Base-by-base conservation (phyloP, 2,888 invertebrate species). In the Barypeithes pellucidus region DNA sequence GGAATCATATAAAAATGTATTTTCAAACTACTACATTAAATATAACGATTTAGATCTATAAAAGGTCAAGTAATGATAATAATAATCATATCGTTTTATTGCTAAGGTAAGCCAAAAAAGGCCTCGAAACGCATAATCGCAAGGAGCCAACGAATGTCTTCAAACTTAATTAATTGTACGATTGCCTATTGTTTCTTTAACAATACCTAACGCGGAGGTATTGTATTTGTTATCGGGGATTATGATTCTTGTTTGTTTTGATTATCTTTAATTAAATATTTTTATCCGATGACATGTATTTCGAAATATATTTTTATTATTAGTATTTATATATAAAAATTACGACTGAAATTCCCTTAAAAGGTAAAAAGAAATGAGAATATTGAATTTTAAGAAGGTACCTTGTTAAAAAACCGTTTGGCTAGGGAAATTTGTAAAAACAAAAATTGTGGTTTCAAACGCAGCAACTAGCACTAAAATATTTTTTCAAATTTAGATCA, bases 161-260 rank as follows among this genome's bases (percentile, higher is more conserved):
- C 33, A 57, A 57, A 57, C 7, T n/a, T 39, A 43, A 16, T 33
- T 57, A 33, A 57, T 57, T 57, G 33, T 12, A 33, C 14, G 33
- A 57, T 57, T 33, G 22, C 54, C 54, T 33, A 57, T 57, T 57
- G 54, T 57, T 36, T 9, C 36, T 33, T 14, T 57, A 24, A 57
- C 24, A 57, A 18, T 33, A 33, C 54, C 16, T 36, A 33, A 33
- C 33, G 14, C 7, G 24, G 18, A n/a, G 0, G 1, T 57, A 57
- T 57, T 57, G 54, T 57, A 18, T 33, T 33, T 57, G n/a, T 57
- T 33, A 57, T 33, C 54, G 14, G 0, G 54, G 54, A 57, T 57
- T 57, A 57, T 16, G 18, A 24, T 52, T 47, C 3, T 33, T 57
- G 33, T 57, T 57, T 57, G 54, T 57, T 57, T 57, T 57, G 16